Evolutionary conservation across 2,797 vertebrate species (phyloP).

Genomic region (Karalla daura): DNA sequence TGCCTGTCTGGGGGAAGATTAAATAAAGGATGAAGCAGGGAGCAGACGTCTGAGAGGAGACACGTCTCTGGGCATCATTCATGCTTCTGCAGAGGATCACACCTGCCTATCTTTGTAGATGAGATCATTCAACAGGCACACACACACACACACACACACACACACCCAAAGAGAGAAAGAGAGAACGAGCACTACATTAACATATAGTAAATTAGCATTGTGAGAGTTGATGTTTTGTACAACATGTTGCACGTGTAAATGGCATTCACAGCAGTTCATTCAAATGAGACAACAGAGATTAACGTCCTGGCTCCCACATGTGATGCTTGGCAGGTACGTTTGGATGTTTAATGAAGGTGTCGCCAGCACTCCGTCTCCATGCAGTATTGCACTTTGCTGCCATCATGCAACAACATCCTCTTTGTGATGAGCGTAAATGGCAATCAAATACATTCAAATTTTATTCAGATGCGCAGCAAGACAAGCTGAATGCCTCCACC

Average conservation of each 20-base stretch:
- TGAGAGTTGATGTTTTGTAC: background rate
- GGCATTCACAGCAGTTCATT: background rate
- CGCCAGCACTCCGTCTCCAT: background rate
- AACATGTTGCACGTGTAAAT: constrained; percentile 11
- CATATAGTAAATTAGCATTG: constrained; percentile 14
- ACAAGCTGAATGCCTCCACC: background rate
- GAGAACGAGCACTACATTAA: constrained; percentile 3
- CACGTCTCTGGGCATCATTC: constrained; percentile 38
- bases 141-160: constrained; percentile 30
- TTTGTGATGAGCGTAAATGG: constrained; percentile 32
- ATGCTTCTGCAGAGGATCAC: constrained; percentile 22
- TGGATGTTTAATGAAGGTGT: background rate
- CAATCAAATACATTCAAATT: constrained; percentile 41
- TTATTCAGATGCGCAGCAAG: constrained; percentile 29
- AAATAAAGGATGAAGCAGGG: constrained; percentile 57
- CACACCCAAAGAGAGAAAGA: too few relatives aligned
- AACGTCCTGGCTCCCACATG: background rate
- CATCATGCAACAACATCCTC: constrained; percentile 13
- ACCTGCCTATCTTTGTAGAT: constrained; percentile 39
- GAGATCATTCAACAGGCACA: constrained; percentile 14
- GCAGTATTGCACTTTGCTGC: background rate
- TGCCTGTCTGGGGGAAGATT: constrained; percentile 19
- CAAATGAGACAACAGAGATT: constrained; percentile 7
- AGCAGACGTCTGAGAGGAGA: constrained; percentile 45
- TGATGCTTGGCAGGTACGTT: background rate